These are phyloP conservation scores for Tenthredo distinguenda DNA, from an alignment of 2,888 invertebrate species.

Conservation along the genomic window DNA sequence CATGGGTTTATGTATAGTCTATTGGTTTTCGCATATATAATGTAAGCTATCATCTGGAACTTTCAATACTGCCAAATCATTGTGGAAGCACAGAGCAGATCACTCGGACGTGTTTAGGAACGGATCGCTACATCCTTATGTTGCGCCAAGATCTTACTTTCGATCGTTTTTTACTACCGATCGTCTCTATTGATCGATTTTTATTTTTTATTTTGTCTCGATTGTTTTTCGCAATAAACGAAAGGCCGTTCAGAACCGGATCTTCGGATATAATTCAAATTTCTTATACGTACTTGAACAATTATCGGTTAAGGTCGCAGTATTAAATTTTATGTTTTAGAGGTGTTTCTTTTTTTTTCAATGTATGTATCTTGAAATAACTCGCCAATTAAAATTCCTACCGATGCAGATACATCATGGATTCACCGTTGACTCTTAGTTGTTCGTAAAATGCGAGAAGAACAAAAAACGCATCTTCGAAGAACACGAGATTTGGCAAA, in stretches of 20 bases:
- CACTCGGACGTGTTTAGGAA: background rate
- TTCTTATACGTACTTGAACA: constrained; percentile 6
- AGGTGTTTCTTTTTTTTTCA: background rate
- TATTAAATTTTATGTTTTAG: background rate
- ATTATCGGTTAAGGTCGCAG: constrained; percentile 25
- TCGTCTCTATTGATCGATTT: constrained; percentile 24
- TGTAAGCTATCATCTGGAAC: constrained; percentile 26
- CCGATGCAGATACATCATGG: background rate
- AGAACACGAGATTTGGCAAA: background rate
- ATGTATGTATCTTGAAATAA: background rate
- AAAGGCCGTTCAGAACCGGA: constrained; percentile 26
- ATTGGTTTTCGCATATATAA: constrained; percentile 3
- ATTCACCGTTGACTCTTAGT: background rate
- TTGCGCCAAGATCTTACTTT: background rate
- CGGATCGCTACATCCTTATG: background rate
- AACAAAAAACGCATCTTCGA: background rate
- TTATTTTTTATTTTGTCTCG: background rate
- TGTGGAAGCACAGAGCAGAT: constrained; percentile 7
- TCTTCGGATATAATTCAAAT: background rate
- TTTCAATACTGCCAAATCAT: constrained; percentile 33
- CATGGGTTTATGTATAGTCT: background rate
- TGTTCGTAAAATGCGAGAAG: background rate
- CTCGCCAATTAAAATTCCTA: background rate
- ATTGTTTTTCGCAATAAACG: constrained; percentile 20
- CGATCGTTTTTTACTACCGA: background rate